Percentiles rank a stretch among this genome's conserved stretches.
phyloP scores from a whole-genome alignment of 2,113 vertebrate genomes.

The Nycticebus coucang region DNA sequence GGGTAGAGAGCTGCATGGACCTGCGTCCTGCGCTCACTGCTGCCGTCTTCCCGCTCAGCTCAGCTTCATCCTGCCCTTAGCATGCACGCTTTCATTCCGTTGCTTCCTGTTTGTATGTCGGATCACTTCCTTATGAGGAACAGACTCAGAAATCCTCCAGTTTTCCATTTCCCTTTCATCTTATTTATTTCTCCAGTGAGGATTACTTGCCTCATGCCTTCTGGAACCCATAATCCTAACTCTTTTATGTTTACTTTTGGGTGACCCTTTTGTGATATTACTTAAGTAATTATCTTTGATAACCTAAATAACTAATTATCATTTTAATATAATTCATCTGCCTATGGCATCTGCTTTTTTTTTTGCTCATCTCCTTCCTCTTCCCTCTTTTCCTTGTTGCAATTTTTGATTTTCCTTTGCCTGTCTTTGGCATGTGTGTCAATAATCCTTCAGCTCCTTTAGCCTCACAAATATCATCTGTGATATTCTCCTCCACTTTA shows the following conservation, averaged over 20 bases:
- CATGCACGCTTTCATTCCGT: rapidly evolving
- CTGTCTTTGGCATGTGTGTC: not conserved
- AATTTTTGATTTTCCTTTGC: not conserved
- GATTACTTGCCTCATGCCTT: not conserved
- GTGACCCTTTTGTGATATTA: not conserved
- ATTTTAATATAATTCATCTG: not conserved
- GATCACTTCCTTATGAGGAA: not conserved
- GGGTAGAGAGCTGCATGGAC: rapidly evolving
- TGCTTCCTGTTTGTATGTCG: not conserved
- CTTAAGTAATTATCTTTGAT: not conserved
- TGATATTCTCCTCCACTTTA: not conserved
- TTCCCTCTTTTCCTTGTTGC: not conserved
- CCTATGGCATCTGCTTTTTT: not conserved
- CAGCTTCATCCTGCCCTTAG: not conserved
- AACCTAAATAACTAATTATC: not conserved
- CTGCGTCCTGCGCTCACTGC: not conserved
- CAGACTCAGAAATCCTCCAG: not conserved
- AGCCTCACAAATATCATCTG: not conserved
- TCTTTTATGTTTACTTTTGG: not conserved
- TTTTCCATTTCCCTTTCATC: not conserved
- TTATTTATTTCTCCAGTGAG: not conserved
- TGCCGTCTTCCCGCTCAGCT: rapidly evolving
- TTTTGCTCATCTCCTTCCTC: not conserved
- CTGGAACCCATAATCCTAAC: not conserved
- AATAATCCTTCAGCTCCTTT: not conserved